Evolutionary conservation across 2,113 vertebrate genomes (phyloP).

Genomic region (Pangasianodon hypophthalmus): DNA sequence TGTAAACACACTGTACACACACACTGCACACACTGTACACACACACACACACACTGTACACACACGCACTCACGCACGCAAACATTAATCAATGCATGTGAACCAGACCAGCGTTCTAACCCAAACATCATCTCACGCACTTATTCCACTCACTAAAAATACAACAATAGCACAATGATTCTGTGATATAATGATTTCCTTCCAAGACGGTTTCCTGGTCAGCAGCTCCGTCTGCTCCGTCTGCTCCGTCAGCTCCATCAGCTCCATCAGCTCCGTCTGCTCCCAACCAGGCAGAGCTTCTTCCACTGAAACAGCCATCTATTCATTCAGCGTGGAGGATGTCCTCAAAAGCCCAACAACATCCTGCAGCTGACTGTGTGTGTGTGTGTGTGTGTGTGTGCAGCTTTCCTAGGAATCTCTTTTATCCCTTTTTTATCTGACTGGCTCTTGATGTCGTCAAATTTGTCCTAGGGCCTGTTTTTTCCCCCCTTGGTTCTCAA

Average conservation of each 20-base stretch:
- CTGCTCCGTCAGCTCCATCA: not conserved
- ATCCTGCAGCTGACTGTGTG: conserved; percentile 48
- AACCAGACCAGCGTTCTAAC: conserved; percentile 37
- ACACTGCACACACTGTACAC: not conserved
- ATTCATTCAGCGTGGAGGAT: conserved; percentile 48
- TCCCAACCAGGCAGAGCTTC: conserved; percentile 6
- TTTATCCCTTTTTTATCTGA: conserved; percentile 1
- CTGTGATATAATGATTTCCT: conserved; percentile 50
- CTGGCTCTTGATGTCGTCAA: not conserved
- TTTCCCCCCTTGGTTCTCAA: not conserved
- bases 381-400: not conserved
- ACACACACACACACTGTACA: not conserved
- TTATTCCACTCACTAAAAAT: conserved; percentile 46
- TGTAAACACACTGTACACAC: conserved; percentile 10
- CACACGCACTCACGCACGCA: conserved; percentile 24
- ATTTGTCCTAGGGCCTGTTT: not conserved
- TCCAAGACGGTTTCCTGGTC: conserved; percentile 49
- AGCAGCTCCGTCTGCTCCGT: conserved; percentile 3
- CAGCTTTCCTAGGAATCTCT: conserved; percentile 25
- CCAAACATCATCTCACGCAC: conserved; percentile 49
- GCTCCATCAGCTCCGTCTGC: not conserved
- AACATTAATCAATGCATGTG: conserved; percentile 25
- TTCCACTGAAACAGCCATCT: conserved; percentile 23
- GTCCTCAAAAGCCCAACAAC: conserved; percentile 58
- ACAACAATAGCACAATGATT: conserved; percentile 53